Percentiles rank a stretch among this genome's conserved stretches.
Evolutionary conservation across 2,888 invertebrate species (phyloP).

Genomic region (Pantelozetes paolii): DNA sequence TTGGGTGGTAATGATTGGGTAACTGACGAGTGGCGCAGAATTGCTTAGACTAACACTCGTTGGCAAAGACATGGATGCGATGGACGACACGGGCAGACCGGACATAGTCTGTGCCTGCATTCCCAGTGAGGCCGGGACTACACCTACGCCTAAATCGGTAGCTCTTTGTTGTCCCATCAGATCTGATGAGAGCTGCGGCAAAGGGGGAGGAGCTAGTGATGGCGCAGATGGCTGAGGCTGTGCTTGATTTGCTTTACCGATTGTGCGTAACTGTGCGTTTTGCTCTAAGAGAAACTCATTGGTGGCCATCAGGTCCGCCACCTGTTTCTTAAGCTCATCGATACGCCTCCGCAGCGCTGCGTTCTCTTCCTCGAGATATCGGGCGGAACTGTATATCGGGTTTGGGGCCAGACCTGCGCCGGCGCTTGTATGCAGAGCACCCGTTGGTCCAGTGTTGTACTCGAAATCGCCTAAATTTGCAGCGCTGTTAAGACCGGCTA

Average conservation of each 20-base stretch:
- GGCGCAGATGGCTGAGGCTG: constrained; percentile 5
- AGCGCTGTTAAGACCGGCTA: constrained; percentile 18
- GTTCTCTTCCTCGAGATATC: constrained; percentile 62
- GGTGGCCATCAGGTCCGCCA: constrained; percentile 67
- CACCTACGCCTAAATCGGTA: constrained; percentile 34
- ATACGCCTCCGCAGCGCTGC: constrained; percentile 63
- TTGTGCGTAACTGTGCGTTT: constrained; percentile 64
- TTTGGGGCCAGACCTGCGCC: constrained; percentile 1
- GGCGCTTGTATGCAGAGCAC: not conserved
- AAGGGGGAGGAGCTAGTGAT: constrained; percentile 1
- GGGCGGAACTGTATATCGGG: constrained; percentile 35
- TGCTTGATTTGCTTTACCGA: not conserved
- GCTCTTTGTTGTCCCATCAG: constrained; percentile 23
- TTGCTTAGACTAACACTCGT: constrained; percentile 35
- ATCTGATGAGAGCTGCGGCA: constrained; percentile 27
- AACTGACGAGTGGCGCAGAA: constrained; percentile 40
- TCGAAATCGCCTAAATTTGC: constrained; percentile 10
- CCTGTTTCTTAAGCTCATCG: constrained; percentile 66
- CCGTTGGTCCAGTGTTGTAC: not conserved
- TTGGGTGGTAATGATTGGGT: constrained; percentile 31
- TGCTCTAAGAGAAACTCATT: constrained; percentile 74
- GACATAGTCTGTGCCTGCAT: constrained; percentile 28
- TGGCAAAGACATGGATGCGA: constrained; percentile 40
- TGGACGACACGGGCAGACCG: constrained; percentile 34
- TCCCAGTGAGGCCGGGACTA: constrained; percentile 10